A percentile compares a stretch with the other conserved stretches of the same genome.
Evolutionary conservation across 2,888 invertebrate genomes (phyloP).

Genomic region (Mycalesis mineus): DNA sequence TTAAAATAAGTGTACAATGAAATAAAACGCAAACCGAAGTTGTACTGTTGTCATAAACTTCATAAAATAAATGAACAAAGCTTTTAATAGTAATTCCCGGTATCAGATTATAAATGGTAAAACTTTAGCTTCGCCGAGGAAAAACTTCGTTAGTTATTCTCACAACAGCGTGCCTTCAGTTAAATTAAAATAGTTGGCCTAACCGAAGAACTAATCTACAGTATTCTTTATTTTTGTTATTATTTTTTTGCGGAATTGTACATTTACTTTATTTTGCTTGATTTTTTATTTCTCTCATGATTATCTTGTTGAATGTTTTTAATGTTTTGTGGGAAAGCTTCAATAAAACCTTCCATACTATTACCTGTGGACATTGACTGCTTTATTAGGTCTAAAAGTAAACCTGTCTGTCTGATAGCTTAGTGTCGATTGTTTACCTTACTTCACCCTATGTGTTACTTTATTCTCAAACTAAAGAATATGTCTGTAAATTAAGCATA

Average conservation of each 20-base stretch:
- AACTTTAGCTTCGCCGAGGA: neutral
- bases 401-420: no score
- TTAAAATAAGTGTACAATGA: neutral
- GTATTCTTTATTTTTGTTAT: neutral
- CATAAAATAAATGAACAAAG: neutral
- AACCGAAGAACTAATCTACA: neutral
- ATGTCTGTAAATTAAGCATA: no score
- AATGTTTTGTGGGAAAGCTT: no score
- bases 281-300: no score
- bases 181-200: conserved; percentile 1
- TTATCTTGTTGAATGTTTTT: no score
- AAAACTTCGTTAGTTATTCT: neutral
- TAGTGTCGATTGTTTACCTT: no score
- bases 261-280: no score
- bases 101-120: neutral
- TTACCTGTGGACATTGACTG: no score
- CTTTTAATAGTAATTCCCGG: neutral
- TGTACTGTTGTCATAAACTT: neutral
- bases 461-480: no score
- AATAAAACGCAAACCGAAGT: neutral
- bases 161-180: neutral
- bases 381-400: no score
- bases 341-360: no score
- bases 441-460: no score
- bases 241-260: neutral